Conservation (phyloP, 2,888 invertebrate genomes). For the Plagiodera versicolora region DNA sequence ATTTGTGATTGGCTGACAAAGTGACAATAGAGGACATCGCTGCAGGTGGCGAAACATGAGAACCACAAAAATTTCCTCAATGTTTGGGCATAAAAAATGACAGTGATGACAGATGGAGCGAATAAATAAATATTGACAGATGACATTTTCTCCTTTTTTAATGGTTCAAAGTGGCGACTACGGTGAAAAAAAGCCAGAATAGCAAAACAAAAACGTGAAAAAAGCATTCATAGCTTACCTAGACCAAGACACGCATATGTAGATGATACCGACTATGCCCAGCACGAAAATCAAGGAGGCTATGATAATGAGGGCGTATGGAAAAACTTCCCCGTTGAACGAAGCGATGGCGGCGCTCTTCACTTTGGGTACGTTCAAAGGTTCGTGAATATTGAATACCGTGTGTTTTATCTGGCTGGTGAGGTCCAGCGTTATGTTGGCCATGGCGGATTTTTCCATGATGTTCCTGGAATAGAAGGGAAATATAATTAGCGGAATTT, state of each 20-base stretch:
- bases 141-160: too few species aligned
- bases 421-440: slow-evolving; percentile 69
- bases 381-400: slow-evolving; percentile 68
- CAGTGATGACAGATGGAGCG: too few species aligned
- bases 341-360: slow-evolving; percentile 54
- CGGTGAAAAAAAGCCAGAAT: too few species aligned
- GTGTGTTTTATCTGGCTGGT: slow-evolving; percentile 70
- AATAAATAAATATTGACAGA: too few species aligned
- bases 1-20: too few species aligned
- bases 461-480: slow-evolving; percentile 55
- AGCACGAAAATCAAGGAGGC: slow-evolving; percentile 88
- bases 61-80: too few species aligned
- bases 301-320: slow-evolving; percentile 85
- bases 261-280: slow-evolving; percentile 85
- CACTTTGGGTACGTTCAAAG: slow-evolving; percentile 55
- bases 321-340: slow-evolving; percentile 69
- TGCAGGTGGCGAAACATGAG: too few species aligned
- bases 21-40: too few species aligned
- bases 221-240: slow-evolving; percentile 63
- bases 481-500: too few species aligned
- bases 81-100: too few species aligned
- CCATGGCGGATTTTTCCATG: slow-evolving; percentile 64
- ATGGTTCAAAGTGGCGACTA: too few species aligned
- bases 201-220: too few species aligned
- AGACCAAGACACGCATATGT: slow-evolving; percentile 93